These are phyloP conservation scores for Alviniconcha marisindica DNA, from an alignment of 1,140 invertebrate genomes.

Conservation along the genomic window DNA sequence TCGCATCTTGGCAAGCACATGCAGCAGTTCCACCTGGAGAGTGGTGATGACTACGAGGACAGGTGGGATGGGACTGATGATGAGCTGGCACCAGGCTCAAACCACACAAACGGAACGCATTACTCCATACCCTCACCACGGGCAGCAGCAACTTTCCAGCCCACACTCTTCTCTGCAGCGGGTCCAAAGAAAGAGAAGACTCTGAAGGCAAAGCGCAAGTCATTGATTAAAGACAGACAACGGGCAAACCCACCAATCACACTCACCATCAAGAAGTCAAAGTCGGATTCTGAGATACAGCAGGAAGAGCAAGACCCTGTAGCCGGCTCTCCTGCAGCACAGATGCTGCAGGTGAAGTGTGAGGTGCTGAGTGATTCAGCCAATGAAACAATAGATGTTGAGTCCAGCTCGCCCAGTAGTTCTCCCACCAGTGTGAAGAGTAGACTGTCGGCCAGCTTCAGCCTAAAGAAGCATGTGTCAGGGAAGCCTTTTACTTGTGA, in stretches of 20 bases:
- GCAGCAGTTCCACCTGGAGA: slow-evolving; percentile 34
- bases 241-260: not conserved
- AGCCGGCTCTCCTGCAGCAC: slow-evolving; percentile 20
- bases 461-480: slow-evolving; percentile 32
- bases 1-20: slow-evolving; percentile 40
- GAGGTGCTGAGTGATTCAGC: slow-evolving; percentile 36
- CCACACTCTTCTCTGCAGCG: not conserved
- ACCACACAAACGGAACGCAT: too few species aligned
- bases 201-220: slow-evolving; percentile 5
- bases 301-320: not conserved
- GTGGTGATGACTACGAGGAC: not conserved
- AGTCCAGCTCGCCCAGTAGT: slow-evolving; percentile 45
- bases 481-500: slow-evolving; percentile 40
- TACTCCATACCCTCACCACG: not conserved
- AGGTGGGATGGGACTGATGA: not conserved
- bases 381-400: slow-evolving; percentile 33
- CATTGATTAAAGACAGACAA: not conserved
- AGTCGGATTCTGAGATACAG: slow-evolving; percentile 24
- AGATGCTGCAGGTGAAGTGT: slow-evolving; percentile 15
- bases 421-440: slow-evolving; percentile 43
- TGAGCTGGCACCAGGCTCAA: not conserved
- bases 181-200: not conserved
- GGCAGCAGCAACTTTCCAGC: not conserved
- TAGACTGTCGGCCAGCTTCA: slow-evolving; percentile 26
- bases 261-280: slow-evolving; percentile 31